Evolutionary conservation across 2,797 vertebrate species (phyloP).

Genomic region (Sandelia bainsii): DNA sequence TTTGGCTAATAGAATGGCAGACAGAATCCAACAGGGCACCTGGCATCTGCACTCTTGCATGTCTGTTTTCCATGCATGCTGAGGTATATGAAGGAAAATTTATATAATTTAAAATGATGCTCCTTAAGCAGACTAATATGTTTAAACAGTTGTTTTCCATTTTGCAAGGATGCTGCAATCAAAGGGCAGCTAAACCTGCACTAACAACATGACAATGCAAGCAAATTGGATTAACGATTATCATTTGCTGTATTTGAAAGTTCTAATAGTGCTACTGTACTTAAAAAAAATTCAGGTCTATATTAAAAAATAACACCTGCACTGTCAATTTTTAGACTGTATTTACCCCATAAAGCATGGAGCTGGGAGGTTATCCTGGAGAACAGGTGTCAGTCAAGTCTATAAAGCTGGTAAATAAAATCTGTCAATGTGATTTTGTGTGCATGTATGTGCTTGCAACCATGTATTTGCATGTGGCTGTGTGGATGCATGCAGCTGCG

Average conservation of each 20-base stretch:
- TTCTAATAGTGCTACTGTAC: too few relatives aligned
- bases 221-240: neutral
- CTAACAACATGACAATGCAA: neutral
- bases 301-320: constrained; percentile 54
- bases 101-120: constrained; percentile 9
- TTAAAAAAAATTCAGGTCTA: constrained; percentile 43
- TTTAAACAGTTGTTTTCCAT: neutral
- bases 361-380: constrained; percentile 69
- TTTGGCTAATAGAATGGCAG: constrained; percentile 72
- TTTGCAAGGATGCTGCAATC: neutral
- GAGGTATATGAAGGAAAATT: constrained; percentile 8
- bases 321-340: constrained; percentile 45
- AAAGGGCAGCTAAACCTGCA: constrained; percentile 4
- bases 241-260: too few relatives aligned
- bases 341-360: constrained; percentile 63
- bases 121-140: neutral
- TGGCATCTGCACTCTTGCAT: constrained; percentile 40
- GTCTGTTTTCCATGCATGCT: constrained; percentile 36
- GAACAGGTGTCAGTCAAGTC: constrained; percentile 79
- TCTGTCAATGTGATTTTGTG: constrained; percentile 64
- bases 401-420: constrained; percentile 71
- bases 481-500: constrained; percentile 3
- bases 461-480: constrained; percentile 37
- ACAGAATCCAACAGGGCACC: constrained; percentile 70
- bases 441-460: constrained; percentile 23